These are phyloP conservation scores for Phoxinus dragarum DNA, from an alignment of 2,797 vertebrate species.

Conservation along the genomic window DNA sequence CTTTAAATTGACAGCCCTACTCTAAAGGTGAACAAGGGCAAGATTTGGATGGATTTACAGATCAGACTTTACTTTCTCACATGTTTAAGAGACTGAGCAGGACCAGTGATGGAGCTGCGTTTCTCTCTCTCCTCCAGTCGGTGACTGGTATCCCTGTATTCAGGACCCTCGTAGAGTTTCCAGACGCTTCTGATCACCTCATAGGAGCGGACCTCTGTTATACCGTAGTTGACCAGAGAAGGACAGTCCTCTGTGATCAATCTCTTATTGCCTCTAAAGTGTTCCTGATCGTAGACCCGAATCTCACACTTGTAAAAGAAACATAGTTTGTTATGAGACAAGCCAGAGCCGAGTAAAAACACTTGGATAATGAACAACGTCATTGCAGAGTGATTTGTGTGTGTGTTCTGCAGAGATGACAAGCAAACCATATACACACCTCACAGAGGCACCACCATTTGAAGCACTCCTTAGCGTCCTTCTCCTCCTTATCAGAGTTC, in stretches of 20 bases:
- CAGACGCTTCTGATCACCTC: not conserved
- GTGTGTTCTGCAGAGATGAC: not conserved
- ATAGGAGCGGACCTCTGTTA: not conserved
- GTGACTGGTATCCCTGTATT: accelerated
- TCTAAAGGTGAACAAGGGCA: not conserved
- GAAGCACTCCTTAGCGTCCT: not conserved
- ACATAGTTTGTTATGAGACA: no score
- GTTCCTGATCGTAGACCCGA: not conserved
- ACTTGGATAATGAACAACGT: not conserved
- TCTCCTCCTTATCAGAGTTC: not conserved
- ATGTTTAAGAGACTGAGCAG: not conserved
- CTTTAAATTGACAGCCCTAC: not conserved
- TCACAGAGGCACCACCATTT: not conserved
- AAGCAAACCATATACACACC: not conserved
- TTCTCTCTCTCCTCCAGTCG: accelerated
- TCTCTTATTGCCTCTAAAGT: not conserved
- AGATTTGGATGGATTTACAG: not conserved
- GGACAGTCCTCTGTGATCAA: not conserved
- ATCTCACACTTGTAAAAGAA: not conserved
- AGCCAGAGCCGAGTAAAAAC: not conserved
- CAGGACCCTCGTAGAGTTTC: accelerated
- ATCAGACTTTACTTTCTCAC: not conserved
- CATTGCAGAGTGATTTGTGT: not conserved
- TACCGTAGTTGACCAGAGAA: accelerated
- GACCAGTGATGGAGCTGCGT: not conserved